These are phyloP conservation scores for Galagoides demidoff DNA, from an alignment of 2,797 vertebrate species.

Conservation along the genomic window DNA sequence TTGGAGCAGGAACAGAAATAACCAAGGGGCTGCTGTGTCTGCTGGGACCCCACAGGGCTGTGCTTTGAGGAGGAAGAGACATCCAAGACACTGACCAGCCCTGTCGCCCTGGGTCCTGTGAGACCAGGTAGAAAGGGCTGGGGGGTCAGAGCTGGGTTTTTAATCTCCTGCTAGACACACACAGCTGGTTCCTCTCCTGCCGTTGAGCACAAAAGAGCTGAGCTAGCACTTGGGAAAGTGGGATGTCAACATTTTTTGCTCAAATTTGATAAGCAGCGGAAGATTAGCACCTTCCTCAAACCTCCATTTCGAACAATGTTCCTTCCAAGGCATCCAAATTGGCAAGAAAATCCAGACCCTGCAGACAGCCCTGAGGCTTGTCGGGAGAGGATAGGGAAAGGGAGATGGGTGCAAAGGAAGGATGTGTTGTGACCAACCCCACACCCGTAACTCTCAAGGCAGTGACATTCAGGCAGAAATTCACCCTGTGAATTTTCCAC, in stretches of 20 bases:
- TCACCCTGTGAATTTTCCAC: neutral
- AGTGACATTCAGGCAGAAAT: neutral
- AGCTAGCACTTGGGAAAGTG: constrained; percentile 76
- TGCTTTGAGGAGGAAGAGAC: neutral
- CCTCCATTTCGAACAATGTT: constrained; percentile 69
- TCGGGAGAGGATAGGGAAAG: neutral
- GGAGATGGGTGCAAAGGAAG: neutral
- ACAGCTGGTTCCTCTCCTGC: constrained; percentile 57
- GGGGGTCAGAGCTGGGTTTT: neutral
- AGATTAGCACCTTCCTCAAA: constrained; percentile 81
- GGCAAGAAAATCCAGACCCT: constrained; percentile 76
- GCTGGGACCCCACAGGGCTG: neutral
- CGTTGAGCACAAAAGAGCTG: constrained; percentile 63
- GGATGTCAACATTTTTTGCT: constrained; percentile 80
- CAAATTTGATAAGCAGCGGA: constrained; percentile 72
- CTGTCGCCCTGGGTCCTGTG: neutral
- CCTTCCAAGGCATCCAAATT: constrained; percentile 77
- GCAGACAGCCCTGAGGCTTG: constrained; percentile 74
- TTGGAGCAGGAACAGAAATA: constrained; percentile 22
- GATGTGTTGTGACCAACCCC: constrained; percentile 1
- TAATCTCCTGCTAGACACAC: neutral
- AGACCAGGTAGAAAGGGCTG: neutral
- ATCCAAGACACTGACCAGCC: rapidly evolving
- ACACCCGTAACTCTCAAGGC: neutral
- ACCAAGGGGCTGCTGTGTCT: neutral